A percentile compares a stretch with the other conserved stretches of the same genome.
These are phyloP conservation scores for Harpegnathos saltator DNA, from an alignment of 1,140 invertebrate genomes.

Conservation along the genomic window DNA sequence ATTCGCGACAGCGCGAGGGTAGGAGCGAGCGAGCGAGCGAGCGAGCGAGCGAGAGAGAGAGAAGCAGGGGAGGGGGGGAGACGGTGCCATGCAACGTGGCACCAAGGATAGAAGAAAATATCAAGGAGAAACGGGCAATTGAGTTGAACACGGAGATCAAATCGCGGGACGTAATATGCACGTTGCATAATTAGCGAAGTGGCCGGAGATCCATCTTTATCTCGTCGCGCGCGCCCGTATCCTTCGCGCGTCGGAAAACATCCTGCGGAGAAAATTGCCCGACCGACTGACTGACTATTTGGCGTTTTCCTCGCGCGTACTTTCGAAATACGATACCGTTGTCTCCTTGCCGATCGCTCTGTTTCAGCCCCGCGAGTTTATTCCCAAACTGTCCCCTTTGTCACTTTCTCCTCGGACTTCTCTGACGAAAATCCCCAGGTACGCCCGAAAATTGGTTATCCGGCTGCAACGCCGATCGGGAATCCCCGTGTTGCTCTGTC, in stretches of 20 bases:
- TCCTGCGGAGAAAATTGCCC: not conserved
- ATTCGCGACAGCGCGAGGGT: not conserved
- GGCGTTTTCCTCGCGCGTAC: not conserved
- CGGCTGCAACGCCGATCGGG: no score
- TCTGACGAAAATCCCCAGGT: no score
- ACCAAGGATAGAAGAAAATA: conserved; percentile 31
- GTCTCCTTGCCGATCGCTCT: no score
- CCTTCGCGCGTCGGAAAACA: conserved; percentile 8
- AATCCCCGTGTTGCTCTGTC: no score
- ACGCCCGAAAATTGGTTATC: no score
- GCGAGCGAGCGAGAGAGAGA: no score
- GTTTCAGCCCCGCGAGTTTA: no score
- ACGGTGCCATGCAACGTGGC: not conserved
- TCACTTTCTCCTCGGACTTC: no score
- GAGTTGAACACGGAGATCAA: conserved; percentile 10
- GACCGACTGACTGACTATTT: no score
- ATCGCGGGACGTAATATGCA: conserved; percentile 11
- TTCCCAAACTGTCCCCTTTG: no score
- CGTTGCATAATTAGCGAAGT: conserved; percentile 14
- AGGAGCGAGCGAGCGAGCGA: no score
- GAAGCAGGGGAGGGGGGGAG: not conserved
- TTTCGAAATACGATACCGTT: not conserved
- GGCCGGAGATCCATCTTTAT: conserved; percentile 6
- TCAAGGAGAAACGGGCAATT: conserved; percentile 24
- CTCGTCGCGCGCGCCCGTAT: not conserved